These are phyloP conservation scores for Solea senegalensis DNA, from an alignment of 2,113 vertebrate genomes.

Conservation along the genomic window DNA sequence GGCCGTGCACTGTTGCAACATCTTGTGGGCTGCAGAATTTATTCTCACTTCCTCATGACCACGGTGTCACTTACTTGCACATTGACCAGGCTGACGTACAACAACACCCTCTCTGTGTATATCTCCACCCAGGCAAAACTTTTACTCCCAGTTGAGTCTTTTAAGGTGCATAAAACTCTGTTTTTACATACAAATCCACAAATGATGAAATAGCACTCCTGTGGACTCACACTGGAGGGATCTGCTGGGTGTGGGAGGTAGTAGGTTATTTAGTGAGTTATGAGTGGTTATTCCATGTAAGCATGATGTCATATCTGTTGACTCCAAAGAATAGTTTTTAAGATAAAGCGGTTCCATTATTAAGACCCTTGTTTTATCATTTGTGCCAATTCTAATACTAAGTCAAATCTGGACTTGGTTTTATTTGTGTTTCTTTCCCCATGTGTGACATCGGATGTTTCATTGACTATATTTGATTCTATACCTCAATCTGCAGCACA, in stretches of 20 bases:
- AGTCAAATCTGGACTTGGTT: no score
- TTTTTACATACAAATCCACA: not conserved
- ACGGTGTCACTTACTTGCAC: slow-evolving; percentile 17
- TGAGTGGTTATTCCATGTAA: not conserved
- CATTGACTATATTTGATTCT: no score
- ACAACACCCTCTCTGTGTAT: not conserved
- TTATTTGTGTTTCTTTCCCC: no score
- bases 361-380: not conserved
- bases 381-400: not conserved
- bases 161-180: no score
- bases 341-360: not conserved
- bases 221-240: not conserved
- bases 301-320: not conserved
- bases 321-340: not conserved
- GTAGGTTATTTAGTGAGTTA: not conserved
- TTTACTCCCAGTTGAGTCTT: not conserved
- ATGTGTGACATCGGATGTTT: no score
- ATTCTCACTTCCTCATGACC: slow-evolving; percentile 50
- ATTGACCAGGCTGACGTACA: slow-evolving; percentile 2
- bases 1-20: slow-evolving; percentile 44
- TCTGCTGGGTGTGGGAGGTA: not conserved
- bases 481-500: no score
- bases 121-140: not conserved
- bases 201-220: not conserved
- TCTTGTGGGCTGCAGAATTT: slow-evolving; percentile 20